phyloP scores from a whole-genome alignment of 2,888 invertebrate genomes.

The Patella depressa region DNA sequence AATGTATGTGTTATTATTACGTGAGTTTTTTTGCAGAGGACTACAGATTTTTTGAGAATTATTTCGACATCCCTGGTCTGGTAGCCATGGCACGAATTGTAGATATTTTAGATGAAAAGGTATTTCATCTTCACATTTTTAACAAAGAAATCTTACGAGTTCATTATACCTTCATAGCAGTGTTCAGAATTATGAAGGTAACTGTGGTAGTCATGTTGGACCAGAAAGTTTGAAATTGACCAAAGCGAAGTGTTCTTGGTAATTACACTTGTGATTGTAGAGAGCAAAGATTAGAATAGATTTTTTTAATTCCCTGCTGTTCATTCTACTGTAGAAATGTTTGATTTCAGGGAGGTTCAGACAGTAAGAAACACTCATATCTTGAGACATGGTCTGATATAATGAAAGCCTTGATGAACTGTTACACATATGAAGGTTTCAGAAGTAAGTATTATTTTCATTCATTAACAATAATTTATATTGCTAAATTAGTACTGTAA shows the following conservation, averaged over 20 bases:
- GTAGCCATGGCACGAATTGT: conserved; percentile 79
- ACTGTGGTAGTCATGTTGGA: too few relatives aligned
- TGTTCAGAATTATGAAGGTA: too few relatives aligned
- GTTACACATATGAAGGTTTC: conserved; percentile 73
- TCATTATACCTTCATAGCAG: too few relatives aligned
- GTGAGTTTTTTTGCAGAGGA: conserved; percentile 38
- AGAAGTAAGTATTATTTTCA: conserved; percentile 40
- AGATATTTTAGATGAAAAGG: conserved; percentile 76
- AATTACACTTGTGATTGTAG: too few relatives aligned
- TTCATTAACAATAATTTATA: neutral
- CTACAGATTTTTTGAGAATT: conserved; percentile 80
- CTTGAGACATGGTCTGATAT: conserved; percentile 78
- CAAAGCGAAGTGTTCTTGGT: too few relatives aligned
- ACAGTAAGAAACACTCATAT: conserved; percentile 49
- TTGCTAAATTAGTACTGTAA: too few relatives aligned
- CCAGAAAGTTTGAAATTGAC: too few relatives aligned
- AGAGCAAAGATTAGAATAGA: too few relatives aligned
- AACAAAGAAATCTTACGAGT: too few relatives aligned
- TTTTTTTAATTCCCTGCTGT: neutral
- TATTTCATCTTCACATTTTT: conserved; percentile 23
- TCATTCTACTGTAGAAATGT: neutral
- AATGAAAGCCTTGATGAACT: conserved; percentile 76
- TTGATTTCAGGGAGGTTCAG: neutral
- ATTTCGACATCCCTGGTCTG: conserved; percentile 80
- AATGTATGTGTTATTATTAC: neutral